Base-by-base conservation (phyloP, 2,797 vertebrate species). In the Paguma larvata region DNA sequence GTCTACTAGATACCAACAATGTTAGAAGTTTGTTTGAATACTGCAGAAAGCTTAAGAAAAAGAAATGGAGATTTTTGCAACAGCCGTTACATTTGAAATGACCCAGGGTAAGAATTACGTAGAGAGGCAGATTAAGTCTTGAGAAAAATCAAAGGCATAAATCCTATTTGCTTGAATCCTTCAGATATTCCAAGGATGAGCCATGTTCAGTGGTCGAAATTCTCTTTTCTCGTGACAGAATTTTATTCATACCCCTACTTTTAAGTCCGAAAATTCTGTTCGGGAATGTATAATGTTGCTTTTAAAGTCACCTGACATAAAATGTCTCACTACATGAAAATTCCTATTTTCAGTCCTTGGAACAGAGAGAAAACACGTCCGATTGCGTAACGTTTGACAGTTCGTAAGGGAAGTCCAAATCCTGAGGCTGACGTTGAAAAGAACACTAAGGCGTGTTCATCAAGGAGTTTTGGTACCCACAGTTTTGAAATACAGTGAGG, bases 331-430 rank as follows among this genome's bases (percentile, higher is more conserved):
- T 68, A 56, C 30, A 88, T 78, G 67, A 92, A 93, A 89, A 96
- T 79, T 83, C 7, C n/a, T 92, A 32, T 86, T 91, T 94, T 82
- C 30, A 78, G 19, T 94, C 8, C 77, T 91, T 90, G 41, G 18
- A 23, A 25, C 21, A 95, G 68, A 97, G 93, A 95, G 62, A 63
- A 95, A 93, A 90, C 91, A 75, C 53, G 83, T 80, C 13, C 12
- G 44, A 77, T 73, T 44, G 34, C 5, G 27, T 9, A 70, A 32
- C 1, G 16, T 73, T 85, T 87, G 65, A 65, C 27, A 95, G 6
- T 15, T 70, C 30, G 48, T 93, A 84, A 87, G 44, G 41, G 46
- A 94, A 89, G 56, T 10, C 30, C 3, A 83, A 10, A 6, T 34
- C 59, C 48, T 85, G 78, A 94, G 77, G 23, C 4, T 62, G 62